These are phyloP conservation scores for Zeugodacus cucurbitae DNA, from an alignment of 1,140 invertebrate genomes.

Conservation along the genomic window DNA sequence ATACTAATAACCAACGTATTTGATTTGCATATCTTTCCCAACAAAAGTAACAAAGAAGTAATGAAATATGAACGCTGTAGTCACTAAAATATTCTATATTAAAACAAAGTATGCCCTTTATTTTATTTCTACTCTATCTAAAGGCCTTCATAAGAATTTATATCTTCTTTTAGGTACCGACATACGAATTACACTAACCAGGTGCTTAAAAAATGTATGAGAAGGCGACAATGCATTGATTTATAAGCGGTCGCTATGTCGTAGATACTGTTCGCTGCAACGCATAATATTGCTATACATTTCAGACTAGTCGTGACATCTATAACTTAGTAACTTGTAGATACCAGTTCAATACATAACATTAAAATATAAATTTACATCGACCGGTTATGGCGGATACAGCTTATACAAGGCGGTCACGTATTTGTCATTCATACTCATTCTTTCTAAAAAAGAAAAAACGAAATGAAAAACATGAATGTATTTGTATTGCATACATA, in stretches of 20 bases:
- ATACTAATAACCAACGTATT: slow-evolving; percentile 15
- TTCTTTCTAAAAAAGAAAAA: not conserved
- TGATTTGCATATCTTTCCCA: not conserved
- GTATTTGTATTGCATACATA: not conserved
- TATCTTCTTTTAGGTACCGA: not conserved
- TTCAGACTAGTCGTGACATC: not conserved
- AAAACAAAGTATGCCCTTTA: not conserved
- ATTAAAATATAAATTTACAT: not conserved
- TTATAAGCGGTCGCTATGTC: not conserved
- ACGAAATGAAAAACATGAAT: not conserved
- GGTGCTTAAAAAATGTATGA: not conserved
- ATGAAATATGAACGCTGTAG: not conserved
- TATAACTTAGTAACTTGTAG: not conserved
- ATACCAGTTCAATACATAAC: not conserved
- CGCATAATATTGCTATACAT: not conserved
- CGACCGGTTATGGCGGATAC: not conserved
- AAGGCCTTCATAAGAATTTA: not conserved
- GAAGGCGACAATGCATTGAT: not conserved
- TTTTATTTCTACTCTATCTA: not conserved
- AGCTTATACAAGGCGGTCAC: not conserved
- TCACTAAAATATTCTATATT: not conserved
- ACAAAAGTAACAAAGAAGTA: not conserved
- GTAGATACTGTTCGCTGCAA: not conserved
- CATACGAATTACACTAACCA: not conserved
- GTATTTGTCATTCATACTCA: not conserved